Conservation (phyloP, 2,113 vertebrate genomes). For the Gambusia affinis region DNA sequence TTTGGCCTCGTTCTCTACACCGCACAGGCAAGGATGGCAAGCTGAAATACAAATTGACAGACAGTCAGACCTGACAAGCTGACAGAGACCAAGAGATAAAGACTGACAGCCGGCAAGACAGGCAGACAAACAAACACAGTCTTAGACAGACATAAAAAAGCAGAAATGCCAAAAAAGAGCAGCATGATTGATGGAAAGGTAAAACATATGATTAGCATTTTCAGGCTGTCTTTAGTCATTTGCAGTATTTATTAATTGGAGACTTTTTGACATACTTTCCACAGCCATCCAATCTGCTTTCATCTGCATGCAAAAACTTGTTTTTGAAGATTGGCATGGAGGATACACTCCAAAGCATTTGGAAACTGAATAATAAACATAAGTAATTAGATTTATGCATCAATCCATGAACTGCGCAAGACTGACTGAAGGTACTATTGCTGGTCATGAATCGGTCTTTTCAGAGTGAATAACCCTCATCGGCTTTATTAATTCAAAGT, state of each 20-base stretch:
- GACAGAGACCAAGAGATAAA: conserved; percentile 24
- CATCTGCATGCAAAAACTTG: conserved; percentile 9
- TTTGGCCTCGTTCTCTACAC: conserved; percentile 50
- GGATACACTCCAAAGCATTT: conserved; percentile 17
- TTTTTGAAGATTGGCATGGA: conserved; percentile 20
- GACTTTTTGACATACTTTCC: not conserved
- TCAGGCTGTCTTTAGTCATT: not conserved
- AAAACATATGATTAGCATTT: conserved; percentile 10
- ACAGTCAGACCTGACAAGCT: conserved; percentile 48
- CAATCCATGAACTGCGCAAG: conserved; percentile 25
- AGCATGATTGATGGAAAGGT: conserved; percentile 21
- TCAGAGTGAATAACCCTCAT: not conserved
- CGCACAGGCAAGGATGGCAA: conserved; percentile 44
- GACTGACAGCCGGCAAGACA: conserved; percentile 43
- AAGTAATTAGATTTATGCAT: conserved; percentile 38
- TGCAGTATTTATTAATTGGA: not conserved
- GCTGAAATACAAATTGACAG: conserved; percentile 58
- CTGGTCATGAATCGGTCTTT: conserved; percentile 2
- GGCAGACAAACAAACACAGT: conserved; percentile 38
- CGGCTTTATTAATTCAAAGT: not conserved
- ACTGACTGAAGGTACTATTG: conserved; percentile 16
- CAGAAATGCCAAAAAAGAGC: not conserved
- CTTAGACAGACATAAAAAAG: conserved; percentile 33
- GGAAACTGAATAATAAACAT: conserved; percentile 46
- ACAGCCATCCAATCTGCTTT: conserved; percentile 4